A percentile compares a stretch with the other conserved stretches of the same genome.
phyloP scores from a whole-genome alignment of 1,140 invertebrate genomes.

The Diuraphis noxia region DNA sequence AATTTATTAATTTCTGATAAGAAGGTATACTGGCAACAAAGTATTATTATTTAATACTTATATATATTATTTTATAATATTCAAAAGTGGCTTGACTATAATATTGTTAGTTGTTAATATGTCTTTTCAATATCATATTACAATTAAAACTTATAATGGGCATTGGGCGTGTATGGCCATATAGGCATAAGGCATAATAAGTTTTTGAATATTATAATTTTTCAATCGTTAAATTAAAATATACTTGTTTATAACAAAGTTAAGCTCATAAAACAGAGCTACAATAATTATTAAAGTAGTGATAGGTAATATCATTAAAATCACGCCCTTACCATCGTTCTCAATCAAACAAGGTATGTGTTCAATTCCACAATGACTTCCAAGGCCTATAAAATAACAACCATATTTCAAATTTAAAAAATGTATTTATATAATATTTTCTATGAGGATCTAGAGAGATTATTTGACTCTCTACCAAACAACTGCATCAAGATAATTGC shows the following conservation, averaged over 20 bases:
- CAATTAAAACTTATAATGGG: too few relatives aligned
- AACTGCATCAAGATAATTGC: too few relatives aligned
- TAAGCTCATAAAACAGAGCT: background rate
- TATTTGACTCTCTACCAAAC: too few relatives aligned
- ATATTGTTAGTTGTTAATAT: too few relatives aligned
- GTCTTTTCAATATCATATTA: background rate
- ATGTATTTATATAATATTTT: background rate
- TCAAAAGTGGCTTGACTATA: background rate
- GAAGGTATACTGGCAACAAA: background rate
- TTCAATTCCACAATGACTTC: slow-evolving; percentile 53
- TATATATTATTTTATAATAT: background rate
- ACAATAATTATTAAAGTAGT: background rate
- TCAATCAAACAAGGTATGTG: slow-evolving; percentile 44
- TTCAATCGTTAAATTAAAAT: background rate
- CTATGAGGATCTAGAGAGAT: too few relatives aligned
- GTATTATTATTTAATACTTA: too few relatives aligned
- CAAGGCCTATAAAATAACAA: background rate
- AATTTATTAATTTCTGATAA: background rate
- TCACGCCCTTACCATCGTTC: slow-evolving; percentile 23
- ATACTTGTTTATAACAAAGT: background rate
- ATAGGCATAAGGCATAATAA: too few relatives aligned
- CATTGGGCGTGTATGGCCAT: too few relatives aligned
- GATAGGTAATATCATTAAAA: background rate
- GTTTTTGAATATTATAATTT: background rate
- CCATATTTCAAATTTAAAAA: background rate